Evolutionary conservation across 2,888 invertebrate species (phyloP).

Genomic region (Conistra vaccinii): DNA sequence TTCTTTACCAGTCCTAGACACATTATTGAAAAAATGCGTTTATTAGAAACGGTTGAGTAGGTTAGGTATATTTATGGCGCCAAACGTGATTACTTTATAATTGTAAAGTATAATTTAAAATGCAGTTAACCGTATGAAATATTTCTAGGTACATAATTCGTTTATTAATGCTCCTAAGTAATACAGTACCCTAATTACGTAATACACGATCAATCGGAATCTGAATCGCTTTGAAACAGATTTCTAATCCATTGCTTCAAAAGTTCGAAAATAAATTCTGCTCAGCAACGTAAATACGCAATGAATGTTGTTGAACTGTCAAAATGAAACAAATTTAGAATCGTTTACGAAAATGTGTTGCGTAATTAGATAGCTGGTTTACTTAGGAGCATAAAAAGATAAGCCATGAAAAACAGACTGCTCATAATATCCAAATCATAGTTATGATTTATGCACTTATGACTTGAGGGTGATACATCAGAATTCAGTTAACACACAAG

Average conservation of each 20-base stretch:
- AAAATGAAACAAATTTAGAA: too few species aligned
- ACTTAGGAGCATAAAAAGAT: too few species aligned
- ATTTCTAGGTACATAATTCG: slow-evolving; percentile 6
- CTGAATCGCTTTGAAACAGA: too few species aligned
- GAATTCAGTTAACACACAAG: slow-evolving; percentile 39
- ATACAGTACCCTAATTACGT: too few species aligned
- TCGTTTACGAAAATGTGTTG: too few species aligned
- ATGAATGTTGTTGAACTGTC: too few species aligned
- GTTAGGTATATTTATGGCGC: slow-evolving; percentile 1
- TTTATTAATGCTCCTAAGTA: neutral
- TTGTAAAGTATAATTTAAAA: slow-evolving; percentile 8
- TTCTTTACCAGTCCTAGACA: neutral
- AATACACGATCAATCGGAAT: too few species aligned
- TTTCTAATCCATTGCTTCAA: too few species aligned
- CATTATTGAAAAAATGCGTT: slow-evolving; percentile 11
- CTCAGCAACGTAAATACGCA: too few species aligned
- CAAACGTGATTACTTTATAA: slow-evolving; percentile 19
- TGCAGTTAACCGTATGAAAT: slow-evolving; percentile 2
- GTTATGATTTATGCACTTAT: too few species aligned
- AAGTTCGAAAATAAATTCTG: too few species aligned
- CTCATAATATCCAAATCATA: neutral
- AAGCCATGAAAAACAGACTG: neutral
- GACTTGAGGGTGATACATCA: slow-evolving; percentile 16
- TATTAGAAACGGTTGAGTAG: neutral
- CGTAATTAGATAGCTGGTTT: too few species aligned